Conservation (phyloP, 2,797 vertebrate species). For the Mus spretus region DNA sequence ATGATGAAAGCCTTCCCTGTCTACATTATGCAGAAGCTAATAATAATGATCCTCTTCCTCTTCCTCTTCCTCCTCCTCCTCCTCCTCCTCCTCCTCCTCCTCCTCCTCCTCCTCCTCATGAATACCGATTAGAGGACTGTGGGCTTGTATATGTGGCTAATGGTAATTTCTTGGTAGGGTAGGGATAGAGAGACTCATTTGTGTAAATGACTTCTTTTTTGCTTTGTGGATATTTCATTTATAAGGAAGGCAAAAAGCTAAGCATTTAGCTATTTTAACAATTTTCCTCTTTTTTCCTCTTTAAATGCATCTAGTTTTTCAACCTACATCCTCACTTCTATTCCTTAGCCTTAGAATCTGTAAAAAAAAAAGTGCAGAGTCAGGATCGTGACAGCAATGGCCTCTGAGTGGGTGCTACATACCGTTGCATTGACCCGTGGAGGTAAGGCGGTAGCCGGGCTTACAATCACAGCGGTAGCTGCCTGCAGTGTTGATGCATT, state of each 20-base stretch:
- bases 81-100: too few relatives aligned
- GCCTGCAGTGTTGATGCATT: constrained; percentile 95
- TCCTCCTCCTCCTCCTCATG: background rate
- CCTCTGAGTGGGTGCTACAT: constrained; percentile 70
- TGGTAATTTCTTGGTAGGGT: background rate
- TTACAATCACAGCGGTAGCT: constrained; percentile 98
- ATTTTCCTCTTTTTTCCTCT: background rate
- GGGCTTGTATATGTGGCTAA: too few relatives aligned
- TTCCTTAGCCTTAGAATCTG: background rate
- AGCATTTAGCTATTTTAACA: background rate
- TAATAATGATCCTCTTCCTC: background rate
- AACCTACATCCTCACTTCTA: background rate
- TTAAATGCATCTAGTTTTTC: background rate
- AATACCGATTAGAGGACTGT: background rate
- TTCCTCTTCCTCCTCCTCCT: too few relatives aligned
- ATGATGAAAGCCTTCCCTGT: background rate
- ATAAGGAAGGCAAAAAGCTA: constrained; percentile 3
- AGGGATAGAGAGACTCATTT: background rate
- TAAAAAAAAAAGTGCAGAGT: background rate
- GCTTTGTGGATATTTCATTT: background rate
- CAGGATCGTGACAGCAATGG: rapidly evolving
- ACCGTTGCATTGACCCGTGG: constrained; percentile 96
- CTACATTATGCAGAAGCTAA: background rate
- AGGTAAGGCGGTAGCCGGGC: constrained; percentile 95
- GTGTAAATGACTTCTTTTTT: background rate